phyloP scores from a whole-genome alignment of 2,113 vertebrate species.

The Rhynchopsitta pachyrhyncha region DNA sequence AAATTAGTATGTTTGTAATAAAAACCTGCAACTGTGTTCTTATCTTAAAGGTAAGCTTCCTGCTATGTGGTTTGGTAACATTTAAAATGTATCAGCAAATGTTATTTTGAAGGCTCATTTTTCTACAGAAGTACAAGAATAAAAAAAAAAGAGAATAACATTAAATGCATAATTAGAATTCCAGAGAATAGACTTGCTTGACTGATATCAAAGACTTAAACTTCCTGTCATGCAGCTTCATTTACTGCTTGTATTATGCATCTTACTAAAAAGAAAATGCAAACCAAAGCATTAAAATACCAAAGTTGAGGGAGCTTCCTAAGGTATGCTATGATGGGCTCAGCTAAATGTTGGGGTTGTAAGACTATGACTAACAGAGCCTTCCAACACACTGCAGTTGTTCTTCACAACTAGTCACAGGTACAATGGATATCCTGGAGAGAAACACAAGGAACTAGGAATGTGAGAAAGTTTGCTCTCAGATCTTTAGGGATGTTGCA shows the following conservation, averaged over 20 bases:
- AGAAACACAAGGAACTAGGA: neutral
- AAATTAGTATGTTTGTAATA: neutral
- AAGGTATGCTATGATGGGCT: neutral
- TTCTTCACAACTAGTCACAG: neutral
- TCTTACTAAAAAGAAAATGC: neutral
- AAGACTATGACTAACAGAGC: neutral
- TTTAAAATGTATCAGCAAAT: neutral
- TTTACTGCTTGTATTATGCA: neutral
- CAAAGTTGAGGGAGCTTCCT: neutral
- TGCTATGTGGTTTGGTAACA: neutral
- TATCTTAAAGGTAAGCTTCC: neutral
- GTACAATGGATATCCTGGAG: neutral
- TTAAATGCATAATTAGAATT: neutral
- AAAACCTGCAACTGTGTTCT: neutral
- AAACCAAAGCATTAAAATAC: conserved; percentile 10
- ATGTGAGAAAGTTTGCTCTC: neutral
- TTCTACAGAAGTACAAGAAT: neutral
- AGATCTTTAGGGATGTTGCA: neutral
- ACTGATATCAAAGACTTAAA: neutral
- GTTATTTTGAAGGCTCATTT: neutral
- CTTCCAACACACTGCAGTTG: neutral
- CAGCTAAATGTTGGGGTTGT: neutral
- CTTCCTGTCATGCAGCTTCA: neutral
- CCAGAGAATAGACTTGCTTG: neutral
- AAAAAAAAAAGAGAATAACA: neutral